Evolutionary conservation across 2,113 vertebrate species (phyloP).

Genomic region (Cheilinus undulatus): DNA sequence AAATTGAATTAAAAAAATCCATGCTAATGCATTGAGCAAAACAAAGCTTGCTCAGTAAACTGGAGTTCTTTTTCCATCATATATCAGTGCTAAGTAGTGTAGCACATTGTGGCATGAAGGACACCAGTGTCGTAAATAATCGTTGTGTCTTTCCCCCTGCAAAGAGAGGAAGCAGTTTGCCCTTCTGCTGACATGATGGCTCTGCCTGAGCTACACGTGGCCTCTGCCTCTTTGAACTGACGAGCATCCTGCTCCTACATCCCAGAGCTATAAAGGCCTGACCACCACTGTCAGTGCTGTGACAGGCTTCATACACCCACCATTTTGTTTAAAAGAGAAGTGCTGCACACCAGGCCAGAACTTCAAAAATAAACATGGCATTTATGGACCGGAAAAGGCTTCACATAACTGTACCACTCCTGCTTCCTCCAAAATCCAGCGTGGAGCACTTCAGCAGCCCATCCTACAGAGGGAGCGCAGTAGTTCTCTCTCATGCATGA

Average conservation of each 20-base stretch:
- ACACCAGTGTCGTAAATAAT: conserved; percentile 63
- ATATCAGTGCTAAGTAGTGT: conserved; percentile 45
- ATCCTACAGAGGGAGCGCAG: conserved; percentile 47
- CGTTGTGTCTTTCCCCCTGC: conserved; percentile 29
- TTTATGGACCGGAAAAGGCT: conserved; percentile 75
- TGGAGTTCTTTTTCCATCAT: conserved; percentile 42
- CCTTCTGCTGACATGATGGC: conserved; percentile 51
- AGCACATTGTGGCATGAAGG: conserved; percentile 51
- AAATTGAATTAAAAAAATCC: conserved; percentile 26
- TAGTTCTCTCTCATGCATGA: conserved; percentile 25
- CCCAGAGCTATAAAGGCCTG: conserved; percentile 52
- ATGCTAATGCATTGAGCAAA: conserved; percentile 42
- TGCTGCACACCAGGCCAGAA: conserved; percentile 62
- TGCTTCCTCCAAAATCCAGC: conserved; percentile 60
- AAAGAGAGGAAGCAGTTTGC: conserved; percentile 24
- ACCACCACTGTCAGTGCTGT: conserved; percentile 59
- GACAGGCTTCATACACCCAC: conserved; percentile 61
- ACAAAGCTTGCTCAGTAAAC: background rate
- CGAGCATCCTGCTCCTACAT: conserved; percentile 54
- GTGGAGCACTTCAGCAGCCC: conserved; percentile 47
- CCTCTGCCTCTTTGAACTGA: conserved; percentile 46
- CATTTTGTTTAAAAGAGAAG: conserved; percentile 71
- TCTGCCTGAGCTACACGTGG: conserved; percentile 54
- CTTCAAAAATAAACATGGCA: conserved; percentile 78
- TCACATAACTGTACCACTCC: conserved; percentile 55